Evolutionary conservation across 2,113 vertebrate species (phyloP), one percentile per base, ranked within the genome.

Genomic region (Emberiza fucata): DNA sequence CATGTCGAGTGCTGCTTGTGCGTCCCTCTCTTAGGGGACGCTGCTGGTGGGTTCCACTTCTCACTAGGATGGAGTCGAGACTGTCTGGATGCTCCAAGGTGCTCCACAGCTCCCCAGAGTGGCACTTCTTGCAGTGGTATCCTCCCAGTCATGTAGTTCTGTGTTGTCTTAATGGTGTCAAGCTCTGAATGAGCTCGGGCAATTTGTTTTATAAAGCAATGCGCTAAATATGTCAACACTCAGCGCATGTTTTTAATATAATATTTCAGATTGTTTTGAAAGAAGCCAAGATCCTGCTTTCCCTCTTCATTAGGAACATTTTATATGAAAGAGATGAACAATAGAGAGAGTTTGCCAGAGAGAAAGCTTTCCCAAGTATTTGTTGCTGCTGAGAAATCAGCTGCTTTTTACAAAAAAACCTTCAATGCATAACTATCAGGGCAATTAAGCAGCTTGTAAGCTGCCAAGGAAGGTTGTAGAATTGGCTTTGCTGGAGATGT

Each of bases 241-340:
- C 57, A 18, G 91, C 7, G 57, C 69, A 18, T 86, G 77, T 93
- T 96, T 94, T 95, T 94, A 90, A 91, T 90, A 82, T 96, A 65
- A 68, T 95, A 94, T 97, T 95, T 95, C 89, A 95, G 88, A 95
- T 94, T 90, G 91, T 94, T 88, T 96, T 93, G 96, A 97, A 94
- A 94, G 94, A 95, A 95, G 85, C 86, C 88, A 94, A 91, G 90
- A 92, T 96, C 80, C 70, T 94, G 80, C 94, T 94, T 97, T 93
- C 45, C 42, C 86, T 96, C 93, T 94, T 88, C 92, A 96, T 97
- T 92, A 88, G 78, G 69, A 91, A 56, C 7, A 0, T 80, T 96
- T 95, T 88, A 47, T 87, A 57, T 95, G 94, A 94, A 89, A 86
- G 94, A 56, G 84, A 86, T 88, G 91, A 94, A 92, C 94, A 97